A percentile compares a stretch with the other conserved stretches of the same genome.
Conservation (phyloP, 2,797 vertebrate species). For the Rhinichthys osculus region DNA sequence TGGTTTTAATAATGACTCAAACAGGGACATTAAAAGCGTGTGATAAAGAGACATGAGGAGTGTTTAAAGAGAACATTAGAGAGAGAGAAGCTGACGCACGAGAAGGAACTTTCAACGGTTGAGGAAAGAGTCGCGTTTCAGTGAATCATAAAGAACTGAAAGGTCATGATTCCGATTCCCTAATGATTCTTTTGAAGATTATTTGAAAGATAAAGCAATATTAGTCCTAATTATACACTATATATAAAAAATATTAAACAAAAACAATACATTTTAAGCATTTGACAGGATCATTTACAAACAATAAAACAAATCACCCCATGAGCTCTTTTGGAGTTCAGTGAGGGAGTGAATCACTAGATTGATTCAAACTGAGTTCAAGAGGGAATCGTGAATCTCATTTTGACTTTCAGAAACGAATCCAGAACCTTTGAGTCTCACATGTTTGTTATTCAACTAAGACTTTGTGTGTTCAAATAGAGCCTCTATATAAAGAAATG, state of each 20-base stretch:
- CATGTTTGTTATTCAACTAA: background rate
- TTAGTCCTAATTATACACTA: background rate
- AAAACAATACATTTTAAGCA: background rate
- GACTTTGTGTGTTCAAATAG: background rate
- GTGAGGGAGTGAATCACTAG: background rate
- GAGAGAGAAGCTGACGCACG: too few species aligned
- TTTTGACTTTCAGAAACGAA: background rate
- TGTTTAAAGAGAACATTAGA: too few species aligned
- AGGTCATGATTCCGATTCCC: background rate
- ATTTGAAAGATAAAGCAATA: background rate
- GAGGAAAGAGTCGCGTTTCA: background rate
- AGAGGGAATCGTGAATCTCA: background rate
- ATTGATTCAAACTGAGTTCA: background rate
- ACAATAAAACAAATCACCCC: background rate
- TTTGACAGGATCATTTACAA: background rate
- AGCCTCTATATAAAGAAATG: background rate
- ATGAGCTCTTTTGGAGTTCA: background rate
- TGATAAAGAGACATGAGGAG: background rate
- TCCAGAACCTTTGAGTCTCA: background rate
- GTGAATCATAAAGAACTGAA: background rate
- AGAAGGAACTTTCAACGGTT: too few species aligned
- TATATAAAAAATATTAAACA: background rate
- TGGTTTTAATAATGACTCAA: background rate
- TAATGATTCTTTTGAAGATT: background rate
- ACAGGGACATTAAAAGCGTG: background rate